Conservation (phyloP, 1,140 invertebrate species). For the Venturia canescens region DNA sequence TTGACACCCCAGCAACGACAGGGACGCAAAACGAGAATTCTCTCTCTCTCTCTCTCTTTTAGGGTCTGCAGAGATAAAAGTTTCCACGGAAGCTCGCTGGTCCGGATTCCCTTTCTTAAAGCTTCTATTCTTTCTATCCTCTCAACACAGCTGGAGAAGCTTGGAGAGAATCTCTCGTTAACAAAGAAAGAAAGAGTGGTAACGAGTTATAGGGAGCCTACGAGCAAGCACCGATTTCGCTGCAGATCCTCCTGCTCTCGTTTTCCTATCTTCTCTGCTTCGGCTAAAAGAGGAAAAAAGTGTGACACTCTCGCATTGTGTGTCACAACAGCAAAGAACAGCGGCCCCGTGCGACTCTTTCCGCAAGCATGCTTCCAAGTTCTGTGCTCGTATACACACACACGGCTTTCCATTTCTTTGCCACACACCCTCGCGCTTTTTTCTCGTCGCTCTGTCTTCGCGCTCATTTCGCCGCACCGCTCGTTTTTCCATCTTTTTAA, state of each 20-base stretch:
- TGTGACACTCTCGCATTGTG: slow-evolving; percentile 46
- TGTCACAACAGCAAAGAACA: slow-evolving; percentile 36
- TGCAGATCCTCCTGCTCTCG: slow-evolving; percentile 9
- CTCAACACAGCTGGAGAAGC: background rate
- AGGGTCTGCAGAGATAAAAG: slow-evolving; percentile 33
- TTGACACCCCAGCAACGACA: background rate
- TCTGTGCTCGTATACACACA: background rate
- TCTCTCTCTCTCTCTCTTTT: too few species aligned
- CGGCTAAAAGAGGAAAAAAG: slow-evolving; percentile 22
- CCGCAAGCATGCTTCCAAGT: background rate
- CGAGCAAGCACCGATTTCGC: slow-evolving; percentile 22
- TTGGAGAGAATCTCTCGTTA: background rate
- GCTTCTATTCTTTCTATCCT: slow-evolving; percentile 30
- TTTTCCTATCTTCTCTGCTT: background rate
- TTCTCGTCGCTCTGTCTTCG: background rate
- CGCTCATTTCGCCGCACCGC: slow-evolving; percentile 30
- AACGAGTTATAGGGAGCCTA: slow-evolving; percentile 26
- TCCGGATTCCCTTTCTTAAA: slow-evolving; percentile 9
- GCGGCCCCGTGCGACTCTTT: slow-evolving; percentile 10
- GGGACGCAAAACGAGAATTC: background rate
- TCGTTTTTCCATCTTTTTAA: slow-evolving; percentile 35
- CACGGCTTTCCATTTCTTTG: slow-evolving; percentile 22
- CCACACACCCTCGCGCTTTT: background rate
- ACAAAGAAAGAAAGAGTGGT: slow-evolving; percentile 30
- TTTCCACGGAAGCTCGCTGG: background rate